Conservation (phyloP, 1,140 invertebrate species). For the Batillaria attramentaria region DNA sequence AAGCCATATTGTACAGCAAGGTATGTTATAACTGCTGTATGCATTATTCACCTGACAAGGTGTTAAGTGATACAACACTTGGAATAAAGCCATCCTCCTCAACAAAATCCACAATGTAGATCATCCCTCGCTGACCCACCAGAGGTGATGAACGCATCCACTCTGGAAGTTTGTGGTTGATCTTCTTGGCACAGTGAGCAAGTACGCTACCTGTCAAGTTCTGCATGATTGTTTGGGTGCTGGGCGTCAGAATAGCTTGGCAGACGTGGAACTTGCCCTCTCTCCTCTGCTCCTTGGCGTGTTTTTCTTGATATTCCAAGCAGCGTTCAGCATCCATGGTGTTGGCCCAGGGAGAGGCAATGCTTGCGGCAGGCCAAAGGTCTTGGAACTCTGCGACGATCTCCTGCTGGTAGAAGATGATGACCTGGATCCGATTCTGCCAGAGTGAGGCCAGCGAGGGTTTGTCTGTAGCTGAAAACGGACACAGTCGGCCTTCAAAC, state of each 20-base stretch:
- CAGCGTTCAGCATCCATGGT: constrained; percentile 5
- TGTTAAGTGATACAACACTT: background rate
- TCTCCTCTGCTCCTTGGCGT: background rate
- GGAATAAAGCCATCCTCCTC: constrained; percentile 5
- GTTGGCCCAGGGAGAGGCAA: background rate
- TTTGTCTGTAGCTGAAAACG: constrained; percentile 73
- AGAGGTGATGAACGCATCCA: background rate
- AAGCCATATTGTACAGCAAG: no score
- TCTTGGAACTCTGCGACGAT: constrained; percentile 3
- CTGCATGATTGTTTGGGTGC: background rate
- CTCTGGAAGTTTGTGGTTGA: background rate
- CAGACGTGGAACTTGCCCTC: constrained; percentile 4
- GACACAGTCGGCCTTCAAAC: constrained; percentile 80
- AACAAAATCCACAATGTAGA: constrained; percentile 10
- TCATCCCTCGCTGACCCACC: background rate
- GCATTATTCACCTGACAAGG: no score
- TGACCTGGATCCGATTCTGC: background rate
- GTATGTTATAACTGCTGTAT: no score
- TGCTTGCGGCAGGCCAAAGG: background rate
- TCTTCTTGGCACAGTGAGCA: constrained; percentile 8
- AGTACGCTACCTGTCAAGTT: background rate
- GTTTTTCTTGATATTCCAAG: background rate
- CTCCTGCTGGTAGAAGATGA: background rate
- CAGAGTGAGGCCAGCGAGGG: constrained; percentile 4
- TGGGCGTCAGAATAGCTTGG: constrained; percentile 7